phyloP scores from a whole-genome alignment of 2,113 vertebrate species.

The Toxostoma redivivum region DNA sequence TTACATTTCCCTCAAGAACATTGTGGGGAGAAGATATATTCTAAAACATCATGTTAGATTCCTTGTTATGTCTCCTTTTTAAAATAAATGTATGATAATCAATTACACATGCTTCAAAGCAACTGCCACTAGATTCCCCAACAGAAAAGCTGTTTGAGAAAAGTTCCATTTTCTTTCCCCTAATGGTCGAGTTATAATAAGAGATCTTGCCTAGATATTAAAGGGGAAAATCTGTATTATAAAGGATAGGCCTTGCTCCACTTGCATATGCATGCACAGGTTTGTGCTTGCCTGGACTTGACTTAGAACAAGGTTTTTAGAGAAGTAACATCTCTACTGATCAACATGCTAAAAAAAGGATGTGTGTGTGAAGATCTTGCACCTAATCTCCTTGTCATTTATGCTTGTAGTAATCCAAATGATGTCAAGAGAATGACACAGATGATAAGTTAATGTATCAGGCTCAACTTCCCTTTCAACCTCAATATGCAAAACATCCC shows the following conservation, averaged over 20 bases:
- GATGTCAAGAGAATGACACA: conserved; percentile 13
- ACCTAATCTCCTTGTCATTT: background rate
- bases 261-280: background rate
- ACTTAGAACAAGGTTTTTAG: conserved; percentile 36
- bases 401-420: background rate
- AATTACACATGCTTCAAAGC: conserved; percentile 69
- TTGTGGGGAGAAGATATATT: conserved; percentile 70
- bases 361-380: background rate
- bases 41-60: conserved; percentile 71
- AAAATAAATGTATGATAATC: conserved; percentile 73
- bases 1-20: conserved; percentile 79
- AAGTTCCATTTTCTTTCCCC: conserved; percentile 53
- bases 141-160: conserved; percentile 58
- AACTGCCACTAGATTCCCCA: conserved; percentile 62
- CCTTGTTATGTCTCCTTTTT: conserved; percentile 69
- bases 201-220: conserved; percentile 31
- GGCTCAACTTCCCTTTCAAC: conserved; percentile 12
- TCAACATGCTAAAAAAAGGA: conserved; percentile 53
- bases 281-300: conserved; percentile 27
- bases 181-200: conserved; percentile 47
- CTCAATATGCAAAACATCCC: conserved; percentile 19
- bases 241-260: conserved; percentile 5
- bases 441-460: conserved; percentile 8
- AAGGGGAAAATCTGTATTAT: background rate
- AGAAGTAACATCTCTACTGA: conserved; percentile 41